A percentile compares a stretch with the other conserved stretches of the same genome.
Conservation (phyloP, 2,888 invertebrate species). For the Scaptomyza cyrtandrae region DNA sequence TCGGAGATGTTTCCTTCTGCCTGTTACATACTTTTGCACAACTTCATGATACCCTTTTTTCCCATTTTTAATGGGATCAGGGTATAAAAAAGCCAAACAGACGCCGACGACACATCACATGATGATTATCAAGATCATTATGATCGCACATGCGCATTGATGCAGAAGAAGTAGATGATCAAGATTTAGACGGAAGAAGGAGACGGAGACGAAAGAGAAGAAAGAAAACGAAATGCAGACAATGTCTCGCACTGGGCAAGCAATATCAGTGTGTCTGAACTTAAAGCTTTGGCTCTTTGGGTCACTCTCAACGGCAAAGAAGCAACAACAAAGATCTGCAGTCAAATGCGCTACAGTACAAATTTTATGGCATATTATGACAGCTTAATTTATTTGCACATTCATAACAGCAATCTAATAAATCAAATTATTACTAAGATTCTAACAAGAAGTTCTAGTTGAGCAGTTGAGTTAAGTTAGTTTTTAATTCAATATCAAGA, state of each 20-base stretch:
- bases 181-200: slow-evolving; percentile 20
- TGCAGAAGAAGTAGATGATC: slow-evolving; percentile 66
- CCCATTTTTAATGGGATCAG: no score
- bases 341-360: slow-evolving; percentile 31
- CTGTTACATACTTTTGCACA: no score
- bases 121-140: slow-evolving; percentile 39
- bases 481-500: background rate
- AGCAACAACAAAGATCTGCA: slow-evolving; percentile 14
- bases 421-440: background rate
- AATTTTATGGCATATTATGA: slow-evolving; percentile 5
- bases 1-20: no score
- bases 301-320: slow-evolving; percentile 33
- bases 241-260: slow-evolving; percentile 36
- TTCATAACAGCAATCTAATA: no score
- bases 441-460: background rate
- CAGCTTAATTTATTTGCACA: background rate
- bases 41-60: no score
- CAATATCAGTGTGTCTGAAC: slow-evolving; percentile 49
- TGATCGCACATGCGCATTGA: slow-evolving; percentile 65
- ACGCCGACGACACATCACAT: slow-evolving; percentile 46
- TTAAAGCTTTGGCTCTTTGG: slow-evolving; percentile 40
- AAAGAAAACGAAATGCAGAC: slow-evolving; percentile 11
- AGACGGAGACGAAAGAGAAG: slow-evolving; percentile 9
- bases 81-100: no score
- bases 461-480: background rate